These are phyloP conservation scores for Mongoloraphidia duomilia DNA, from an alignment of 2,888 invertebrate species.

Conservation along the genomic window DNA sequence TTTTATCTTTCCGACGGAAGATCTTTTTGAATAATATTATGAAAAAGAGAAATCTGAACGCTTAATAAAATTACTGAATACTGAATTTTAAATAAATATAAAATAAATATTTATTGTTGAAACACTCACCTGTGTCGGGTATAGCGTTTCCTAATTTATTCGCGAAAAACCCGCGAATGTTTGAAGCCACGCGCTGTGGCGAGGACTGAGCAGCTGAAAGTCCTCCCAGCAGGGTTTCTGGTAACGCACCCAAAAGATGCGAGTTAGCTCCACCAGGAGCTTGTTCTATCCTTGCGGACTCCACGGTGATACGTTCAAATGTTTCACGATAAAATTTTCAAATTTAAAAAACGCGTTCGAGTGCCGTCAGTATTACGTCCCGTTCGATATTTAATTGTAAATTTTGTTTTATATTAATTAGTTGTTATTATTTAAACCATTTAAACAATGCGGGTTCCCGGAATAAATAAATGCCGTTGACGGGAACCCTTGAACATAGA, in stretches of 20 bases:
- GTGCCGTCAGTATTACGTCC: neutral
- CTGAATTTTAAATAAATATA: too few species aligned
- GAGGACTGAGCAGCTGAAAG: constrained; percentile 30
- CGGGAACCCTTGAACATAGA: constrained; percentile 6
- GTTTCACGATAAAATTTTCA: too few species aligned
- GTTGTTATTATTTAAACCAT: neutral
- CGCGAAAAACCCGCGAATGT: constrained; percentile 57
- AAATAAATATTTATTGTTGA: too few species aligned
- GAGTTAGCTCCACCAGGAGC: constrained; percentile 23
- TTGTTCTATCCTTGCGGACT: constrained; percentile 24
- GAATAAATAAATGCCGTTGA: neutral
- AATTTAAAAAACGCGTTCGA: too few species aligned
- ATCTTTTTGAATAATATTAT: too few species aligned
- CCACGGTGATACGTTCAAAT: constrained; percentile 23
- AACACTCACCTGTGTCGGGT: constrained; percentile 54
- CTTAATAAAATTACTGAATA: too few species aligned
- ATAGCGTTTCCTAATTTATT: constrained; percentile 51
- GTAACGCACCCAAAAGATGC: constrained; percentile 47
- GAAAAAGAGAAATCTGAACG: too few species aligned
- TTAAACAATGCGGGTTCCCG: neutral
- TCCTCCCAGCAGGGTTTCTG: constrained; percentile 52
- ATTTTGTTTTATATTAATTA: neutral
- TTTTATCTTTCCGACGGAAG: too few species aligned
- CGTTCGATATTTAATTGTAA: neutral
- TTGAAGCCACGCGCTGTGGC: constrained; percentile 55